Evolutionary conservation across 2,888 invertebrate species (phyloP), one percentile per base, ranked within the genome.

Genomic region (Brachyopa scutellaris): DNA sequence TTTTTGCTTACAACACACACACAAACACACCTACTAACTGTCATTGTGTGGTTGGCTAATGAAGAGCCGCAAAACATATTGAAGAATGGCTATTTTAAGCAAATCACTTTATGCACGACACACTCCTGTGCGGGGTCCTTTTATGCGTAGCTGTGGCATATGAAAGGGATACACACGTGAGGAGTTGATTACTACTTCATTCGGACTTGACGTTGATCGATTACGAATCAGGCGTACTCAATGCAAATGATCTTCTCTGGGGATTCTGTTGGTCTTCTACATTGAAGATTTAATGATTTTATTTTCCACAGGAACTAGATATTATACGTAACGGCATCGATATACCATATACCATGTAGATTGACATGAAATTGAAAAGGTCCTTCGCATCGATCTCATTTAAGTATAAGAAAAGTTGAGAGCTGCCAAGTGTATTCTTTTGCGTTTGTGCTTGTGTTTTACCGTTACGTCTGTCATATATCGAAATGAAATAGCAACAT

Each of bases 61-160:
- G 70, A 82, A 82, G 51, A 80, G 36, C 36, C 36, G 31, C 21
- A 51, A 26, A 26, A 47, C 57, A 77, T 61, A 66, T 70, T 82
- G 82, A 82, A 77, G 72, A 59, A 82, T 77, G 77, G 66, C 64
- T 66, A 77, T 77, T 82, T 82, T 82, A 82, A 61, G 77, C 70
- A 82, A 82, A 82, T 77, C 64, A 77, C 77, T 82, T 69, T 76
- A 42, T 57, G 70, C 38, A 74, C 23, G 21, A 49, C 57, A 59
- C 53, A 51, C 47, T 38, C 55, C 38, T 36, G 36, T 17, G n/a
- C n/a, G n/a, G 29, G 62, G 13, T 64, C 23, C 49, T 57, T 64
- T 29, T 76, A 55, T 74, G 73, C 66, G 73, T 66, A 31, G 21
- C 2, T 1, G 8, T 31, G 33, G n/a, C 13, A 9, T 13, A n/a